phyloP scores from a whole-genome alignment of 92 coral and sea anemone species.

The Nematostella vectensis region DNA sequence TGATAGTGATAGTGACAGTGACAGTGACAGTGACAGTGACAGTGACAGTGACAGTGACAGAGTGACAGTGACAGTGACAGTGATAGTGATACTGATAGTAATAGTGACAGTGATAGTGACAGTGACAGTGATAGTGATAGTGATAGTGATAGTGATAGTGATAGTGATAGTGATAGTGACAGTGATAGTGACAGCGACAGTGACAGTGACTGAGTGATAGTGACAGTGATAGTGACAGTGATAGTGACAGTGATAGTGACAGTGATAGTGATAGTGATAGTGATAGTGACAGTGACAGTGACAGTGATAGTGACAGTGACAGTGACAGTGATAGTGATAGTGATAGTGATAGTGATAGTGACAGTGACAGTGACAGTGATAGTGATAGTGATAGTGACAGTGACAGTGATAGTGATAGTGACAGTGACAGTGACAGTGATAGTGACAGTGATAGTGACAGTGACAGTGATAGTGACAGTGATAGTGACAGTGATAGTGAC shows the following conservation, averaged over 20 bases:
- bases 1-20: background rate
- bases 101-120: background rate
- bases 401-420: background rate
- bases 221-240: background rate
- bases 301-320: background rate
- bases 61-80: background rate
- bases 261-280: background rate
- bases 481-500: too few relatives aligned
- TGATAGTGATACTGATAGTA: background rate
- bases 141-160: background rate
- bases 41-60: conserved; percentile 3
- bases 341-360: background rate
- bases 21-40: conserved; percentile 4
- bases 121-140: background rate
- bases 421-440: background rate
- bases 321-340: background rate
- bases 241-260: background rate
- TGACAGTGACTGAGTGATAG: background rate
- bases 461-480: background rate
- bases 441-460: background rate
- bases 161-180: background rate
- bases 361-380: conserved; percentile 4
- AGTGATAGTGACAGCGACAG: background rate
- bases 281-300: background rate
- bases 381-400: background rate